Evolutionary conservation across 2,888 invertebrate genomes (phyloP).

Genomic region (Nematopogon swammerdamellus): DNA sequence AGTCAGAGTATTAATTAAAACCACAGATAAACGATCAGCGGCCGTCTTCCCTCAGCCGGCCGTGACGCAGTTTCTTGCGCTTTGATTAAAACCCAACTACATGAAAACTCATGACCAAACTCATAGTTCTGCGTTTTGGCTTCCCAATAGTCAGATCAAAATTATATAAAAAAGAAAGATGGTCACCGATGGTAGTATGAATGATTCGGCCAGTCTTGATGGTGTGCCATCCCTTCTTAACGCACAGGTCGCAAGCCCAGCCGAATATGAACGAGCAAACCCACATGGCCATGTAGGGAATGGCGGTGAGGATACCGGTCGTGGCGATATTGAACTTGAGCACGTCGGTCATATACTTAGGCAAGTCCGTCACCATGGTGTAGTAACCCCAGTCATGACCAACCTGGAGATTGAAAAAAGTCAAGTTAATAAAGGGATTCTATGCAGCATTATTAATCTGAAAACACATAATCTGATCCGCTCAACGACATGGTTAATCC

Average conservation of each 20-base stretch:
- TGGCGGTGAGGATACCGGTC: constrained; percentile 61
- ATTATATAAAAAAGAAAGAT: too few relatives aligned
- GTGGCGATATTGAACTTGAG: constrained; percentile 63
- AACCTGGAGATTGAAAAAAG: constrained; percentile 24
- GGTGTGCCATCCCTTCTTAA: constrained; percentile 56
- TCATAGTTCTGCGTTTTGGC: too few relatives aligned
- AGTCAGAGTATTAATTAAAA: too few relatives aligned
- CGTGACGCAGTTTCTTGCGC: too few relatives aligned
- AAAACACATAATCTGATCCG: too few relatives aligned
- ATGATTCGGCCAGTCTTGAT: constrained; percentile 60
- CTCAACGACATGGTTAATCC: too few relatives aligned
- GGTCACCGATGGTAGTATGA: constrained; percentile 64
- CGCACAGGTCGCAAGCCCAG: constrained; percentile 67
- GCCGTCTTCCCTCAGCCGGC: too few relatives aligned
- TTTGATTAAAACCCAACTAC: too few relatives aligned
- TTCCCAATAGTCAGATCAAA: too few relatives aligned
- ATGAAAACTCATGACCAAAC: too few relatives aligned
- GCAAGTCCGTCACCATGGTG: constrained; percentile 68
- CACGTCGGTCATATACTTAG: constrained; percentile 67
- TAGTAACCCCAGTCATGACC: constrained; percentile 67
- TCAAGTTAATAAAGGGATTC: constrained; percentile 4
- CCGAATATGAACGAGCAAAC: constrained; percentile 63
- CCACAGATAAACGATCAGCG: too few relatives aligned
- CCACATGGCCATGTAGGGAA: constrained; percentile 69
- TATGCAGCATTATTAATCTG: too few relatives aligned